Percentiles rank a stretch among this genome's conserved stretches.
These are phyloP conservation scores for Carcina quercana DNA, from an alignment of 2,888 invertebrate species.

Conservation along the genomic window DNA sequence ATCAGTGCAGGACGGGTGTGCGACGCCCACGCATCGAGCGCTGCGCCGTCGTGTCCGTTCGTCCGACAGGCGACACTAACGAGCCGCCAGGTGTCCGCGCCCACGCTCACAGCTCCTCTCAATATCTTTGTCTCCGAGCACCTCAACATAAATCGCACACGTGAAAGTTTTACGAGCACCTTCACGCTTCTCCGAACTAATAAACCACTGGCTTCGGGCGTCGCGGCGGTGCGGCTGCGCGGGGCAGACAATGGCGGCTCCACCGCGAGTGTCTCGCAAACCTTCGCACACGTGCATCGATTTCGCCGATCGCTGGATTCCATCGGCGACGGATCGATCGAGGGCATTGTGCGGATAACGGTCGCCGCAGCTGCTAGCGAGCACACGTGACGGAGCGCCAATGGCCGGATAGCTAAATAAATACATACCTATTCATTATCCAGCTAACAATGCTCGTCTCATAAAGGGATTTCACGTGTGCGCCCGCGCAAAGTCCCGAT, in stretches of 20 bases:
- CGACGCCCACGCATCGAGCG: constrained; percentile 37
- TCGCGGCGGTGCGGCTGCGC: constrained; percentile 26
- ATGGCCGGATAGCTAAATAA: constrained; percentile 73
- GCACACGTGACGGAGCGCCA: constrained; percentile 42
- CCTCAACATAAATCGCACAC: constrained; percentile 64
- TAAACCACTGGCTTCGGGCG: constrained; percentile 54
- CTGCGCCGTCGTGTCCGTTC: constrained; percentile 19
- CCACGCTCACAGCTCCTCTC: constrained; percentile 59
- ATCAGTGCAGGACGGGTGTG: constrained; percentile 11
- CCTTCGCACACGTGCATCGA: constrained; percentile 59
- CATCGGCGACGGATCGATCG: constrained; percentile 67
- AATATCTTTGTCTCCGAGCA: constrained; percentile 63
- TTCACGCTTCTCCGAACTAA: constrained; percentile 63
- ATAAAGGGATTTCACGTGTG: constrained; percentile 74
- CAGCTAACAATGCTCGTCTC: constrained; percentile 64
- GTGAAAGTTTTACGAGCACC: constrained; percentile 73
- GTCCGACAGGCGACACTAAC: constrained; percentile 58
- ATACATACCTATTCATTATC: constrained; percentile 71
- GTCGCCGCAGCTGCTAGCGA: constrained; percentile 70
- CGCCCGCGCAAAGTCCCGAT: constrained; percentile 69
- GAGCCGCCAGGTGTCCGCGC: constrained; percentile 69
- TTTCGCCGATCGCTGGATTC: constrained; percentile 66
- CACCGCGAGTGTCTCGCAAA: constrained; percentile 53
- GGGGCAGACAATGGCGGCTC: constrained; percentile 53
- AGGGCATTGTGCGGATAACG: constrained; percentile 74